These are phyloP conservation scores for Gymnoscopelus braueri DNA, from an alignment of 2,797 vertebrate species.

Conservation along the genomic window DNA sequence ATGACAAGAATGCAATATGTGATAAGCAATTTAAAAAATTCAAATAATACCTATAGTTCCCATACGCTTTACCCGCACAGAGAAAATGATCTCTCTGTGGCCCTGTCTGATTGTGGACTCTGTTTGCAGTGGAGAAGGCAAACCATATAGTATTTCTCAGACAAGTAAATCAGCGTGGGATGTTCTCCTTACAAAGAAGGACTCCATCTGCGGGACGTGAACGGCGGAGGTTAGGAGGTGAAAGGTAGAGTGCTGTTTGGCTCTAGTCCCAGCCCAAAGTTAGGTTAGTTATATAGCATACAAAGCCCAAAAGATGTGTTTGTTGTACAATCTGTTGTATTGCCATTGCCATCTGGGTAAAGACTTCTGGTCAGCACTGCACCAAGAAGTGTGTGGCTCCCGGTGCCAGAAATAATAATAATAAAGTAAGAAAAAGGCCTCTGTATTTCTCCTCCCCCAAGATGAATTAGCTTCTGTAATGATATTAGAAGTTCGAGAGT, in stretches of 20 bases:
- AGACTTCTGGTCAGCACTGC: conserved; percentile 76
- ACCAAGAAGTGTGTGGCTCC: conserved; percentile 68
- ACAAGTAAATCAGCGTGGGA: conserved; percentile 68
- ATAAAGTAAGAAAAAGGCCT: conserved; percentile 80
- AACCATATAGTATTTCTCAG: conserved; percentile 39
- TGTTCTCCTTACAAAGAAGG: conserved; percentile 58
- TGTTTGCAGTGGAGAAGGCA: conserved; percentile 53
- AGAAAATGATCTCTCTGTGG: conserved; percentile 33
- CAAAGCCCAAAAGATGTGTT: conserved; percentile 79
- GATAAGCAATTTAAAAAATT: conserved; percentile 57
- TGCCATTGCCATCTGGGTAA: conserved; percentile 79
- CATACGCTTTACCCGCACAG: conserved; percentile 11
- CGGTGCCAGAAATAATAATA: conserved; percentile 83
- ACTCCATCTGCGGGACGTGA: conserved; percentile 64
- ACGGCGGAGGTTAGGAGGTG: conserved; percentile 66
- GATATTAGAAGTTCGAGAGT: conserved; percentile 78
- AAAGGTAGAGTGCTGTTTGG: conserved; percentile 75
- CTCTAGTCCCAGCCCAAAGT: conserved; percentile 63
- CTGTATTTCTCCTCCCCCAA: conserved; percentile 75
- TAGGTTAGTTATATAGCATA: conserved; percentile 53
- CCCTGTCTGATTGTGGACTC: conserved; percentile 38
- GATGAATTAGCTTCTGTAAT: conserved; percentile 78
- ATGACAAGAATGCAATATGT: conserved; percentile 55
- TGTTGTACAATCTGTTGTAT: conserved; percentile 80
- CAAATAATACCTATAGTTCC: conserved; percentile 35